Evolutionary conservation across 1,140 invertebrate genomes (phyloP).

Genomic region (Drosophila hydei): DNA sequence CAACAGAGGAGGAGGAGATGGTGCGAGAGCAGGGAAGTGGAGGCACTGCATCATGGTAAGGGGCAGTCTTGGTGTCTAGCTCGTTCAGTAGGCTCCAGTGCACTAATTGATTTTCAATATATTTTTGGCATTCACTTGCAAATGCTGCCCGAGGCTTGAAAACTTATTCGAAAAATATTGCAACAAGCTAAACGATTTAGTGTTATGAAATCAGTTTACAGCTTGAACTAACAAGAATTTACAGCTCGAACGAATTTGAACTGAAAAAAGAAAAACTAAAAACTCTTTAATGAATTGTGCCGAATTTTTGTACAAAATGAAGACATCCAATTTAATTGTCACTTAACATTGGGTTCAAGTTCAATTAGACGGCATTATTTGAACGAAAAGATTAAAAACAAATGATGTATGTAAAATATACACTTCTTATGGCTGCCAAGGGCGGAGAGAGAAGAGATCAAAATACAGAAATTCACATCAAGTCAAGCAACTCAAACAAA

Average conservation of each 20-base stretch:
- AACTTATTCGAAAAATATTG: constrained; percentile 6
- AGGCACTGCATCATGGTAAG: neutral
- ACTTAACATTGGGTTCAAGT: constrained; percentile 71
- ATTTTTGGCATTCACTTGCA: constrained; percentile 45
- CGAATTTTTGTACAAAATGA: constrained; percentile 51
- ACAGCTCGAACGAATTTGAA: neutral
- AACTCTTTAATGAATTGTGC: constrained; percentile 27
- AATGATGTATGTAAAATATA: neutral
- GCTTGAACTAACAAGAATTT: neutral
- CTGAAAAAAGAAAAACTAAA: neutral
- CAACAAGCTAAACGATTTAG: constrained; percentile 13
- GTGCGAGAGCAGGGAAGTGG: neutral
- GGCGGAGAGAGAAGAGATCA: neutral
- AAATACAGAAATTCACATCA: neutral
- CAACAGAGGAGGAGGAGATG: neutral
- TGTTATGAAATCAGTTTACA: constrained; percentile 3
- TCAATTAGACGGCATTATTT: constrained; percentile 56
- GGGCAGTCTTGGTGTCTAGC: constrained; percentile 33
- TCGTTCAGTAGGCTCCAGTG: constrained; percentile 38
- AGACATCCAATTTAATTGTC: constrained; percentile 71
- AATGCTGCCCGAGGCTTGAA: constrained; percentile 13
- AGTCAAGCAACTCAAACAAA: too few relatives aligned
- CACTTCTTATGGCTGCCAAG: neutral
- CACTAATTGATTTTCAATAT: constrained; percentile 70
- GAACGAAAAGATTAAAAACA: constrained; percentile 25